Evolutionary conservation across 2,113 vertebrate genomes (phyloP).

Genomic region (Eulacestoma nigropectus): DNA sequence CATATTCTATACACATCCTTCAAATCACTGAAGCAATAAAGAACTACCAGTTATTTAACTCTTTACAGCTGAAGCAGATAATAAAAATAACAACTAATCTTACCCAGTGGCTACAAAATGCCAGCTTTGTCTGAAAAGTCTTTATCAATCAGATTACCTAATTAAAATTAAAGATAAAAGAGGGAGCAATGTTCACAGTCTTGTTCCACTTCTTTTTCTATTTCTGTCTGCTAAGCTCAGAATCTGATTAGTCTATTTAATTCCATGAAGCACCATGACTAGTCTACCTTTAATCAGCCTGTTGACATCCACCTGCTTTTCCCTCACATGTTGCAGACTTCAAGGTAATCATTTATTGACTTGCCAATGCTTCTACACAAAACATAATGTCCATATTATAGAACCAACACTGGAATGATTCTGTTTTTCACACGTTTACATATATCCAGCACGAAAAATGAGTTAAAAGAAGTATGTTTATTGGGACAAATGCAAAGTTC

Average conservation of each 20-base stretch:
- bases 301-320: conserved; percentile 1
- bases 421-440: not conserved
- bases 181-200: not conserved
- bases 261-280: conserved; percentile 72
- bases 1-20: not conserved
- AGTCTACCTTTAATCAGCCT: conserved; percentile 64
- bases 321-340: not conserved
- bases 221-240: conserved; percentile 80
- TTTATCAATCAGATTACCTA: not conserved
- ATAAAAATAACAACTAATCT: conserved; percentile 20
- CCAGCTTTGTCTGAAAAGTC: not conserved
- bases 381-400: not conserved
- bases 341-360: not conserved
- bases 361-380: not conserved
- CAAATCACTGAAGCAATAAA: not conserved
- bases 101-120: not conserved
- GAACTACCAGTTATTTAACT: not conserved
- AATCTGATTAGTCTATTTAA: conserved; percentile 88
- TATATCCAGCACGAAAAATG: not conserved
- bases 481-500: not conserved
- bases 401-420: not conserved
- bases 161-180: conserved; percentile 52
- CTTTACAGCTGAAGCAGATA: not conserved
- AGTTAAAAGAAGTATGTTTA: not conserved
- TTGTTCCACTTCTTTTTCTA: conserved; percentile 81